phyloP scores from a whole-genome alignment of 2,888 invertebrate species.

The Lasioglossum zephyrum region DNA sequence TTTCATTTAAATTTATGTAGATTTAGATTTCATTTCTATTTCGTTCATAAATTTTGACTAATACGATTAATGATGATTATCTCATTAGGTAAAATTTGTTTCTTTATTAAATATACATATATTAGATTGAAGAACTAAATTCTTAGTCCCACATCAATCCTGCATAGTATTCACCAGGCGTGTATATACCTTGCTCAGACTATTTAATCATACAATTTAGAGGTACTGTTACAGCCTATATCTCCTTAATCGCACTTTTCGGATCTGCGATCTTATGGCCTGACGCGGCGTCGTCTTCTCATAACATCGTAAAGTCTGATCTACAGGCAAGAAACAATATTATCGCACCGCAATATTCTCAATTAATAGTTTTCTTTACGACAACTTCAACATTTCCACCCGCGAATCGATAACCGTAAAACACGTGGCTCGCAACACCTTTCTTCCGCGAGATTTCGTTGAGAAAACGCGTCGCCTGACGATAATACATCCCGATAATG shows the following conservation, averaged over 20 bases:
- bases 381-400: not conserved
- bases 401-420: conserved; percentile 2
- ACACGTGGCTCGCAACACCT: not conserved
- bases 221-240: not conserved
- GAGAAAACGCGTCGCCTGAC: not conserved
- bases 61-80: no score
- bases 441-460: not conserved
- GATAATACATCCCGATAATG: not conserved
- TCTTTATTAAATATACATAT: no score
- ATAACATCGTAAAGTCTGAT: not conserved
- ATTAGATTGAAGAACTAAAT: no score
- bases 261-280: no score
- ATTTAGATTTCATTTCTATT: no score
- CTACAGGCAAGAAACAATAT: not conserved
- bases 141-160: no score
- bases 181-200: not conserved
- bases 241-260: not conserved
- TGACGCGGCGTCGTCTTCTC: not conserved
- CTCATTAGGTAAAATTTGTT: no score
- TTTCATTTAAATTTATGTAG: no score
- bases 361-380: conserved; percentile 9
- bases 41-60: no score
- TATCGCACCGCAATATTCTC: not conserved
- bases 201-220: not conserved
- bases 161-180: not conserved